Evolutionary conservation across 2,888 invertebrate species (phyloP).

Genomic region (Trichogramma dendrolimi): DNA sequence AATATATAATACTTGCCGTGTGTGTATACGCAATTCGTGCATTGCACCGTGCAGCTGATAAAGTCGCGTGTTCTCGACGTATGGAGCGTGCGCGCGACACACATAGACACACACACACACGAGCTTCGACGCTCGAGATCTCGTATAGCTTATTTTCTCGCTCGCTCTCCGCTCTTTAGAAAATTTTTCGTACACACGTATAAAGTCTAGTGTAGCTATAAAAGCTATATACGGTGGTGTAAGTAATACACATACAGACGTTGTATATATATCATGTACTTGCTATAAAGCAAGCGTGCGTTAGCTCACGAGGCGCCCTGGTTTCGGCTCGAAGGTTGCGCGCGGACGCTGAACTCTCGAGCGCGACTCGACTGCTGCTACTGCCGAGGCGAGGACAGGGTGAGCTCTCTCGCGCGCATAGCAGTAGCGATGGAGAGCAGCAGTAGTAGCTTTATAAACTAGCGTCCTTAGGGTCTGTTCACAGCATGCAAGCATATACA

Average conservation of each 20-base stretch:
- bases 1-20: too few relatives aligned
- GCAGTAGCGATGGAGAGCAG: conserved; percentile 12
- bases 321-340: conserved; percentile 40
- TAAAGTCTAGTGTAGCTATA: too few relatives aligned
- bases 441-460: conserved; percentile 13
- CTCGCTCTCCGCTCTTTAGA: too few relatives aligned
- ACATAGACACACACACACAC: too few relatives aligned
- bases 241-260: neutral
- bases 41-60: too few relatives aligned
- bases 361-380: neutral
- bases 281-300: neutral
- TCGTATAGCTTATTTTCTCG: too few relatives aligned
- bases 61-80: too few relatives aligned
- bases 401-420: conserved; percentile 34
- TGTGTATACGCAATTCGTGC: too few relatives aligned
- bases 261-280: neutral
- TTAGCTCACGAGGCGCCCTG: conserved; percentile 32
- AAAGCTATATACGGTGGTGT: too few relatives aligned
- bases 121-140: too few relatives aligned
- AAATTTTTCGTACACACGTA: too few relatives aligned
- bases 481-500: conserved; percentile 26
- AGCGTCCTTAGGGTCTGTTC: conserved; percentile 39
- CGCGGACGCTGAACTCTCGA: conserved; percentile 42
- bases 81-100: too few relatives aligned
- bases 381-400: conserved; percentile 40